Conservation (phyloP, 2,888 invertebrate genomes). For the Drosophila fungiperda region DNA sequence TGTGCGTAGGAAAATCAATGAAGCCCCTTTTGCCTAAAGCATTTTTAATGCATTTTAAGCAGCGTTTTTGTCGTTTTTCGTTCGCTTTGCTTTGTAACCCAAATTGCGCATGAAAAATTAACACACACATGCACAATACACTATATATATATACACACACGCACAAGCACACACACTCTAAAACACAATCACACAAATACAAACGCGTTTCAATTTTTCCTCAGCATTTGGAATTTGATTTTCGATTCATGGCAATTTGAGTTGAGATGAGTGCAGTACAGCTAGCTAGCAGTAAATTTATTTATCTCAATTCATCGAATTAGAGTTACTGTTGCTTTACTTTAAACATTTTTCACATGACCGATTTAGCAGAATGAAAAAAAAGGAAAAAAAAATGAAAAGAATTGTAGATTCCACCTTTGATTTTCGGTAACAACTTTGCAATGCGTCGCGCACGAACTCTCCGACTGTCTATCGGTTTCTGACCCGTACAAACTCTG, state of each 20-base stretch:
- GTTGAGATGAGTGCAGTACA: not conserved
- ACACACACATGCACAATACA: slow-evolving; percentile 48
- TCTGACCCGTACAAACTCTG: slow-evolving; percentile 75
- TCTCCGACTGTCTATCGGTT: slow-evolving; percentile 73
- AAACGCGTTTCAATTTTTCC: slow-evolving; percentile 44
- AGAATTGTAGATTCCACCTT: slow-evolving; percentile 35
- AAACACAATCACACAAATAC: slow-evolving; percentile 24
- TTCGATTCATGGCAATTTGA: slow-evolving; percentile 16
- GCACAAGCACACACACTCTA: slow-evolving; percentile 12
- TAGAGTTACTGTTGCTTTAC: slow-evolving; percentile 6
- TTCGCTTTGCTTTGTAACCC: slow-evolving; percentile 71
- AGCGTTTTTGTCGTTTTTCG: slow-evolving; percentile 62
- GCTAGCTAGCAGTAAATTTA: slow-evolving; percentile 14
- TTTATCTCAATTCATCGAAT: slow-evolving; percentile 24
- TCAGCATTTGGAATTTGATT: slow-evolving; percentile 27
- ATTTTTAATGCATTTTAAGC: slow-evolving; percentile 77
- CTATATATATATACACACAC: slow-evolving; percentile 12
- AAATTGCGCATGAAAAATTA: slow-evolving; percentile 78
- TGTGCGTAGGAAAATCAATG: slow-evolving; percentile 79
- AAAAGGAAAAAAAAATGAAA: slow-evolving; percentile 25
- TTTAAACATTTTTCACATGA: slow-evolving; percentile 39
- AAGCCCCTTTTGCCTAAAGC: slow-evolving; percentile 57
- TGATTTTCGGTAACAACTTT: slow-evolving; percentile 43
- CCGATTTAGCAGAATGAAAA: slow-evolving; percentile 26
- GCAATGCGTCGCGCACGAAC: slow-evolving; percentile 58